Conservation (phyloP, 2,888 invertebrate genomes). For the Polydrusus cervinus region DNA sequence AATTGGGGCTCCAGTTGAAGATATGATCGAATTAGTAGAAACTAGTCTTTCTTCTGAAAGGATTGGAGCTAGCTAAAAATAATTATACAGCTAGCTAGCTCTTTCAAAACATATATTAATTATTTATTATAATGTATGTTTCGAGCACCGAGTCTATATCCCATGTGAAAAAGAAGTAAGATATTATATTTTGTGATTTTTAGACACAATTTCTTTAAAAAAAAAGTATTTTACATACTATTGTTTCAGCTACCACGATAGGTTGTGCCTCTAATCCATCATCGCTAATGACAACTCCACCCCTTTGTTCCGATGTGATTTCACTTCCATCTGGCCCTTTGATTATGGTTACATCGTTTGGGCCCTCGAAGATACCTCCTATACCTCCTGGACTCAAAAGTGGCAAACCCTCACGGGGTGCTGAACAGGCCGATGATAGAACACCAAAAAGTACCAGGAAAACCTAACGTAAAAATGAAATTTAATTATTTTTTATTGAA, state of each 20-base stretch:
- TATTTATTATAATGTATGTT: no score
- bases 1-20: slow-evolving; percentile 22
- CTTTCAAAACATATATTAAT: background rate
- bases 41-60: slow-evolving; percentile 4
- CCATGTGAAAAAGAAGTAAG: no score
- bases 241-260: slow-evolving; percentile 60
- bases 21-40: slow-evolving; percentile 5
- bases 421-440: slow-evolving; percentile 13
- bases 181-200: no score
- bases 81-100: background rate
- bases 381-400: slow-evolving; percentile 65
- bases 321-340: slow-evolving; percentile 69
- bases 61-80: slow-evolving; percentile 18
- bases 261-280: slow-evolving; percentile 51
- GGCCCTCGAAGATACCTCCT: slow-evolving; percentile 67
- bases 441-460: slow-evolving; percentile 33
- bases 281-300: slow-evolving; percentile 60
- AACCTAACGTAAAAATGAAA: slow-evolving; percentile 18
- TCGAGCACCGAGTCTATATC: background rate
- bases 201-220: no score
- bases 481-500: background rate
- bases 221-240: background rate
- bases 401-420: slow-evolving; percentile 57
- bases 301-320: slow-evolving; percentile 65
- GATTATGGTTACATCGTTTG: slow-evolving; percentile 67